Percentiles rank a stretch among this genome's conserved stretches.
phyloP scores from a whole-genome alignment of 2,888 invertebrate species.

The Ischnura elegans region DNA sequence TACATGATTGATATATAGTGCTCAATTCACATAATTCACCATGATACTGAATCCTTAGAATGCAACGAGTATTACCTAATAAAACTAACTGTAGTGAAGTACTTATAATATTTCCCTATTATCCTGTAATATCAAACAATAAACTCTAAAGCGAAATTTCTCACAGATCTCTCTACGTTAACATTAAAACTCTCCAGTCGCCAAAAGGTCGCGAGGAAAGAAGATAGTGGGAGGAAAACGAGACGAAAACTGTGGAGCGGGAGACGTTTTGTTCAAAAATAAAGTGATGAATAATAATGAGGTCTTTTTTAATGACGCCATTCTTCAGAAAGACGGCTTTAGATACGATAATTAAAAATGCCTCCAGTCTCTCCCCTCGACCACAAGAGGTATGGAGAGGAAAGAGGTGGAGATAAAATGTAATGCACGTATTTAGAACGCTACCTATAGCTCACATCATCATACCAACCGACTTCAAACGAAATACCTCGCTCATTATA shows the following conservation, averaged over 20 bases:
- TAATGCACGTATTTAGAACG: not conserved
- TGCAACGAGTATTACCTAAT: too few relatives aligned
- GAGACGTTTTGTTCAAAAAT: conserved; percentile 19
- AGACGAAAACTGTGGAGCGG: too few relatives aligned
- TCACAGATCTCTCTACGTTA: too few relatives aligned
- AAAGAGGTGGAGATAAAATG: not conserved
- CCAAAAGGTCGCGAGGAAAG: not conserved
- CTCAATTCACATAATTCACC: too few relatives aligned
- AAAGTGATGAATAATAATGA: conserved; percentile 35
- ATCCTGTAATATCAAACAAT: too few relatives aligned
- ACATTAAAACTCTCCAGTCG: too few relatives aligned
- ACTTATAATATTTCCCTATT: too few relatives aligned
- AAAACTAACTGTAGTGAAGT: too few relatives aligned
- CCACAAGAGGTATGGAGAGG: not conserved
- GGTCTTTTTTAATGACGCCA: conserved; percentile 38
- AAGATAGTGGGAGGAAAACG: too few relatives aligned
- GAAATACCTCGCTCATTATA: conserved; percentile 30
- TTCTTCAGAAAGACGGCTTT: conserved; percentile 1
- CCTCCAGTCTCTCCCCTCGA: not conserved
- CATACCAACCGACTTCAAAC: not conserved
- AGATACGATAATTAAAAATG: conserved; percentile 38
- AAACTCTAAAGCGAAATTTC: too few relatives aligned
- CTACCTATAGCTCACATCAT: not conserved
- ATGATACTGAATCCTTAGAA: too few relatives aligned
- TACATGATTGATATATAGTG: too few relatives aligned